Evolutionary conservation across 2,113 vertebrate species (phyloP).

Genomic region (Syngnathus typhle): DNA sequence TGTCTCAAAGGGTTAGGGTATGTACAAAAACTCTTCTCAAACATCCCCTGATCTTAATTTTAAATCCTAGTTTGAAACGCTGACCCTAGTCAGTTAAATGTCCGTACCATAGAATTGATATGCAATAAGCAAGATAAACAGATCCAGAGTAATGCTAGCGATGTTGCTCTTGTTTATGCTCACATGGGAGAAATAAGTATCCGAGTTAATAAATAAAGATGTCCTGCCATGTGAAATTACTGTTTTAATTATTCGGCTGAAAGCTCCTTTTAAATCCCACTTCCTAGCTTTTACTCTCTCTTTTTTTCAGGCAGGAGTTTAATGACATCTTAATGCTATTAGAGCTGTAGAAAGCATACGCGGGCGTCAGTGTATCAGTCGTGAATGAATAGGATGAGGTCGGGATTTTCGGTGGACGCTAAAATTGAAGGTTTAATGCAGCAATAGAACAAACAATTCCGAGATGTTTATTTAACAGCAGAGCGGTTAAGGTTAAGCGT

Average conservation of each 20-base stretch:
- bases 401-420: constrained; percentile 7
- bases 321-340: constrained; percentile 64
- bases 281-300: not conserved
- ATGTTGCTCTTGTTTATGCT: constrained; percentile 11
- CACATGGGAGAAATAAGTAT: not conserved
- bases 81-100: not conserved
- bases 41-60: no score
- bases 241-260: constrained; percentile 30
- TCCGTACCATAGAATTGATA: constrained; percentile 29
- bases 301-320: constrained; percentile 57
- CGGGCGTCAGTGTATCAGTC: not conserved
- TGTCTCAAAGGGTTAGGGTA: no score
- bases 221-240: constrained; percentile 20
- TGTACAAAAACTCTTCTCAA: no score
- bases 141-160: not conserved
- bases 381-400: constrained; percentile 16
- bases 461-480: no score
- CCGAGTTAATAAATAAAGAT: constrained; percentile 27
- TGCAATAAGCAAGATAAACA: constrained; percentile 19
- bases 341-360: constrained; percentile 8
- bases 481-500: no score
- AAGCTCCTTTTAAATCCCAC: constrained; percentile 22
- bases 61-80: no score
- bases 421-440: not conserved
- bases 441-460: no score